Percentiles rank a stretch among this genome's conserved stretches.
These are phyloP conservation scores for Thaumetopoea pityocampa DNA, from an alignment of 1,140 invertebrate genomes.

Conservation along the genomic window DNA sequence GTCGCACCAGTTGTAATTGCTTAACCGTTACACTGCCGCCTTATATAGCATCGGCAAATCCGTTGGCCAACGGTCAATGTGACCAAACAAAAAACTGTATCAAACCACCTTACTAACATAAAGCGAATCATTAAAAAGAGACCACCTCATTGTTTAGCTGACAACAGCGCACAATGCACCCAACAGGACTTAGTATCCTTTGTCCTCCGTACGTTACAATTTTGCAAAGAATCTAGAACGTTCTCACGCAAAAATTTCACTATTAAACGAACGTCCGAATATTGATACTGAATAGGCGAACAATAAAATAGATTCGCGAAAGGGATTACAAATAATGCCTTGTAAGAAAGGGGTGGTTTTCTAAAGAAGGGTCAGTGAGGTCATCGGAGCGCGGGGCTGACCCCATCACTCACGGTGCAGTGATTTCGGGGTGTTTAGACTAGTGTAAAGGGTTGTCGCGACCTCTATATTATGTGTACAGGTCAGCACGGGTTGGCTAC, in stretches of 20 bases:
- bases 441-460: conserved; percentile 64
- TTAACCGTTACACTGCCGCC: conserved; percentile 33
- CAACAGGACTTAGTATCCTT: conserved; percentile 30
- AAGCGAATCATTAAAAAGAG: conserved; percentile 72
- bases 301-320: conserved; percentile 71
- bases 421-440: conserved; percentile 64
- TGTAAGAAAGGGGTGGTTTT: conserved; percentile 68
- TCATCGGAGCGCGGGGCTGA: conserved; percentile 55
- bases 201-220: conserved; percentile 60
- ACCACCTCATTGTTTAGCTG: conserved; percentile 61
- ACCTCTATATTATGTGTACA: conserved; percentile 40
- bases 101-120: conserved; percentile 50
- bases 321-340: conserved; percentile 72
- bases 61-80: conserved; percentile 66
- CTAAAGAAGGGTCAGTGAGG: conserved; percentile 60
- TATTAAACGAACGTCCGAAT: conserved; percentile 48
- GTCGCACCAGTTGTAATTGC: conserved; percentile 1
- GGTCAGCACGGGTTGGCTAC: conserved; percentile 69
- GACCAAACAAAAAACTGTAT: conserved; percentile 52
- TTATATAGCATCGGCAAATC: conserved; percentile 65
- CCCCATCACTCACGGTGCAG: conserved; percentile 66
- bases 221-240: conserved; percentile 72
- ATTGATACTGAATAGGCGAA: conserved; percentile 47
- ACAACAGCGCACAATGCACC: conserved; percentile 48
- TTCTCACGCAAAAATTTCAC: conserved; percentile 70